Base-by-base conservation (phyloP, 2,113 vertebrate species). In the Salvelinus fontinalis region DNA sequence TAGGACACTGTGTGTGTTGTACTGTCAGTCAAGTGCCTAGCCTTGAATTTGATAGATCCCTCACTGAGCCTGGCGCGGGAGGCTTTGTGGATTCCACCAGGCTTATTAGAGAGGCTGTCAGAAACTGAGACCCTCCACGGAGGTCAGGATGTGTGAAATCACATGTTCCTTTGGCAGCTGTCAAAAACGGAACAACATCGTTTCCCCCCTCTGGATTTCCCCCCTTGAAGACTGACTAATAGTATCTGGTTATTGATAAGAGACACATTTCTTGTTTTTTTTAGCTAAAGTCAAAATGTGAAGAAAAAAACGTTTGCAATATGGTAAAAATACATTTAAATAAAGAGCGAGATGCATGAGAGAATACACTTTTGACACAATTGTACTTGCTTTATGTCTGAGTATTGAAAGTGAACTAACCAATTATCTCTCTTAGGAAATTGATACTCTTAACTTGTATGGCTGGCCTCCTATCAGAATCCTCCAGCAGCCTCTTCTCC, bases 81-180 rank as follows among this genome's bases (percentile, higher is more conserved):
- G 14, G 62, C 62, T n/a, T 26, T 27, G 65, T 29, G 16, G 65
- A 67, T 16, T 29, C 54, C 54, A 57, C 14, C 86, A 86, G 85
- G 49, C 83, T 86, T 86, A 82, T 89, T 90, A 87, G 83, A 54
- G 71, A 78, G 84, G 79, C 88, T 91, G 87, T 91, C 89, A 89
- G 76, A 78, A 85, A 79, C 76, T 9, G 70, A 87, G 89, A 91
- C 89, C 90, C 84, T 89, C 89, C 87, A 13, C 91, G 67, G 89
- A 90, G 88, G 88, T 84, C 84, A 87, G 84, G 68, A 75, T 27
- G 65, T 68, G 70, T 51, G 29, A 88, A 90, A 89, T 90, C 89
- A 86, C 84, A 79, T 77, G 86, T 88, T 88, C 83, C 79, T 83
- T 70, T 75, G 67, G 83, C 80, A 75, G 74, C 48, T 78, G 83